Evolutionary conservation across 1,140 invertebrate genomes (phyloP), one percentile per base, ranked within the genome.

Genomic region (Philaenus spumarius): DNA sequence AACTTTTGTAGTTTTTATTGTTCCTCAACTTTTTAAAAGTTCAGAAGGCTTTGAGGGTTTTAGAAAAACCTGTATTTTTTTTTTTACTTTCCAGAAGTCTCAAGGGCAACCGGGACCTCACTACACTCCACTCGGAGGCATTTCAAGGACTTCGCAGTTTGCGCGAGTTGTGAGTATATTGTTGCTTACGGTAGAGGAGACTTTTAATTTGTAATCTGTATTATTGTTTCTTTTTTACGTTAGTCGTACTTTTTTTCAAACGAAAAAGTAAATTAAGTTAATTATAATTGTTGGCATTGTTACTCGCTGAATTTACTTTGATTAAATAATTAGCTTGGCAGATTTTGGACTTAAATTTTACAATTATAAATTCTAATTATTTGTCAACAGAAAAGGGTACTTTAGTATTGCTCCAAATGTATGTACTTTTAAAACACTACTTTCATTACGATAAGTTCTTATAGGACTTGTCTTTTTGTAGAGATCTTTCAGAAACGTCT

Each of bases 401-500:
- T 58, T 15, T 39, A 17, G 37, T n/a, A 20, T 11, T 34, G 15
- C 12, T 30, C 34, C 42, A 42, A 39, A 52, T 62, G 45, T 48
- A 46, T 30, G 60, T 62, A 24, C 57, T 43, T 20, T 20, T 47
- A 9, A 22, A 37, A 5, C 6, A 48, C 17, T 47, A 23, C 4
- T 12, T 47, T 17, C n/a, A 7, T n/a, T 20, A 9, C 14, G 39
- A 22, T 37, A 50, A 54, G 34, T 15, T n/a, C 15, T 58, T 45
- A n/a, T 45, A 45, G 17, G 7, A 11, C 7, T 9, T 45, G 7
- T 55, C 51, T 46, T 20, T 65, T 67, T 69, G 61, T 67, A 89
- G 87, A 56, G 82, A 87, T 72, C 71, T 84, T 35, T 90, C 90
- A 26, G 74, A 80, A 60, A 92, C 89, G 1, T 76, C 81, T 1